Evolutionary conservation across 2,797 vertebrate genomes (phyloP).

Genomic region (Galagoides demidoff): DNA sequence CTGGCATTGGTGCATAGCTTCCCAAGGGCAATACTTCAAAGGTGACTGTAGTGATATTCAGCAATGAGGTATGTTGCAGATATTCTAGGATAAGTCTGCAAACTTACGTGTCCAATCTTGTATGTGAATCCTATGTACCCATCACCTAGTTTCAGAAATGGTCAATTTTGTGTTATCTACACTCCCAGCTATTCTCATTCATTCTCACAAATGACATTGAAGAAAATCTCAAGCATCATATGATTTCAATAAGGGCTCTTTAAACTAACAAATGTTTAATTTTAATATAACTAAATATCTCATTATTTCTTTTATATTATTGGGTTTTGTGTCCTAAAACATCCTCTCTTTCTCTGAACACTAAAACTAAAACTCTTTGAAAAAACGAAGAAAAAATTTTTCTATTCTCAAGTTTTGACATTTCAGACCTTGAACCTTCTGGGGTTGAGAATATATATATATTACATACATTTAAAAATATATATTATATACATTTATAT

Average conservation of each 20-base stretch:
- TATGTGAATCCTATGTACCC: background rate
- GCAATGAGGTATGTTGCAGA: too few species aligned
- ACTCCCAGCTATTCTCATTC: background rate
- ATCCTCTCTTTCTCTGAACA: background rate
- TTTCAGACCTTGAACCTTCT: slow-evolving; percentile 25
- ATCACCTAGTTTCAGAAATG: background rate
- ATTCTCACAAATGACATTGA: background rate
- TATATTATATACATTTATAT: too few species aligned
- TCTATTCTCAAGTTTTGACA: background rate
- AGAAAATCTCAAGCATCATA: background rate
- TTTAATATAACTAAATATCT: background rate
- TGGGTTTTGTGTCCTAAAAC: background rate
- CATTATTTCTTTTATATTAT: background rate
- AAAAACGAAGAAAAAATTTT: background rate
- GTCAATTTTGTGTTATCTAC: background rate
- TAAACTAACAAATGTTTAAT: background rate
- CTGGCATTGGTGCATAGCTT: too few species aligned
- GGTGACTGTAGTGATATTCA: too few species aligned
- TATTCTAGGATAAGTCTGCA: too few species aligned
- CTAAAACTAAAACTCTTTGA: background rate
- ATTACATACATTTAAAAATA: too few species aligned
- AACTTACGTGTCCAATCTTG: too few species aligned
- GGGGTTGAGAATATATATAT: too few species aligned
- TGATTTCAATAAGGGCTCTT: background rate
- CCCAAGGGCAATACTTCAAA: too few species aligned